These are phyloP conservation scores for Hirundo rustica DNA, from an alignment of 2,797 vertebrate genomes.

Conservation along the genomic window DNA sequence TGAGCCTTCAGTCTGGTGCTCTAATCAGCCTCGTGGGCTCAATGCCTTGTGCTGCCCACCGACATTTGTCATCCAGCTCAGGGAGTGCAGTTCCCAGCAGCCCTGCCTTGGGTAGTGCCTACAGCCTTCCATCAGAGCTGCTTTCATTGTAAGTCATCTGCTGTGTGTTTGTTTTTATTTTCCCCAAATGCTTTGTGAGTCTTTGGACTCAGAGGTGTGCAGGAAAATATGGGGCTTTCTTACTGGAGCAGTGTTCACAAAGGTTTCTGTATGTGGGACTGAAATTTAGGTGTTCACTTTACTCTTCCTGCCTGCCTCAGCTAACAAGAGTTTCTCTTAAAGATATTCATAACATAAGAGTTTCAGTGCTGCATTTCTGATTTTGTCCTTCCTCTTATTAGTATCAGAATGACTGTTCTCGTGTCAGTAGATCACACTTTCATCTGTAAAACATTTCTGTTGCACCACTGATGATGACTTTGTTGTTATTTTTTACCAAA, in stretches of 20 bases:
- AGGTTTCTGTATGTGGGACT: neutral
- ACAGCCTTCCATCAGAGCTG: neutral
- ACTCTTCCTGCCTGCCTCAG: neutral
- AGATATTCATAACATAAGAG: fast-evolving
- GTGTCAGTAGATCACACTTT: neutral
- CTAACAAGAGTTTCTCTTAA: neutral
- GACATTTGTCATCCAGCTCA: fast-evolving
- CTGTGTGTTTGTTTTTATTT: neutral
- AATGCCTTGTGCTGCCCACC: neutral
- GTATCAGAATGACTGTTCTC: neutral
- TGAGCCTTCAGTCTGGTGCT: neutral
- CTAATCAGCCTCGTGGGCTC: neutral
- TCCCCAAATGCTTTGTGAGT: neutral
- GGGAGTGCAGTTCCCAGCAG: neutral
- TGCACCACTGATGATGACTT: neutral
- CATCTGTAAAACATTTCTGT: neutral
- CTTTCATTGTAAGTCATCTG: neutral
- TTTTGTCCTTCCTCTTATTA: neutral
- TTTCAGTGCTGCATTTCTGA: neutral
- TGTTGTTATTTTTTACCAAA: neutral
- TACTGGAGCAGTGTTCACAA: neutral
- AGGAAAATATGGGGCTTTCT: neutral
- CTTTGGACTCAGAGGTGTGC: neutral
- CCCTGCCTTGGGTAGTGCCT: neutral
- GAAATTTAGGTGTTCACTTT: neutral